Percentiles rank a stretch among this genome's conserved stretches.
phyloP scores from a whole-genome alignment of 2,113 vertebrate species.

The Ornithorhynchus anatinus region DNA sequence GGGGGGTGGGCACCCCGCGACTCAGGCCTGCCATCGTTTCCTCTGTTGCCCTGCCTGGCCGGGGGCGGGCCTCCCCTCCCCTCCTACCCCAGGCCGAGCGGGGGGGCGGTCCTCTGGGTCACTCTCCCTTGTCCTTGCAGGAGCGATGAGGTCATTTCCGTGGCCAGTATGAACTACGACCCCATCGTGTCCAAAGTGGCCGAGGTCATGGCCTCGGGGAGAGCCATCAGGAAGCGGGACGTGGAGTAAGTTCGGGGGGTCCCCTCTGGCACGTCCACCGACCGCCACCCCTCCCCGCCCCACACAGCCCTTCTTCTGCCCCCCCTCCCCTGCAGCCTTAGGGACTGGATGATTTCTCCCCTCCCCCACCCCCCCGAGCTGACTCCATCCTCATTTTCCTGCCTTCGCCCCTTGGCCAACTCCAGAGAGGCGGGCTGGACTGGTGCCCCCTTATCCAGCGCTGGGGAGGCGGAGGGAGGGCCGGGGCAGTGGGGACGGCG shows the following conservation, averaged over 20 bases:
- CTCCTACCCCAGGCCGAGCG: neutral
- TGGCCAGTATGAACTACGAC: constrained; percentile 98
- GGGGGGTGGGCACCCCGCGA: neutral
- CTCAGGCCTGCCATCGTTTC: neutral
- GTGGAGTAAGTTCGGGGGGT: constrained; percentile 88
- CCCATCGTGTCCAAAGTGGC: constrained; percentile 96
- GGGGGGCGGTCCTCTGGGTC: neutral
- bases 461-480: neutral
- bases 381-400: neutral
- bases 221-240: constrained; percentile 91
- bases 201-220: constrained; percentile 91
- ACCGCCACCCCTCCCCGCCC: neutral
- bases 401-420: too few relatives aligned
- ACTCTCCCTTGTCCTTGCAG: constrained; percentile 61
- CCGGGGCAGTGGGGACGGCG: too few relatives aligned
- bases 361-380: neutral
- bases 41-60: neutral
- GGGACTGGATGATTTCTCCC: neutral
- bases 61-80: neutral
- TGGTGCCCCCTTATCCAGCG: neutral
- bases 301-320: neutral
- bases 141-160: constrained; percentile 93
- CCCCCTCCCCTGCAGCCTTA: neutral
- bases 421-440: neutral
- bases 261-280: too few relatives aligned